Percentiles rank a stretch among this genome's conserved stretches.
Conservation (phyloP, 2,113 vertebrate species). For the Leptobrachium ailaonicum region DNA sequence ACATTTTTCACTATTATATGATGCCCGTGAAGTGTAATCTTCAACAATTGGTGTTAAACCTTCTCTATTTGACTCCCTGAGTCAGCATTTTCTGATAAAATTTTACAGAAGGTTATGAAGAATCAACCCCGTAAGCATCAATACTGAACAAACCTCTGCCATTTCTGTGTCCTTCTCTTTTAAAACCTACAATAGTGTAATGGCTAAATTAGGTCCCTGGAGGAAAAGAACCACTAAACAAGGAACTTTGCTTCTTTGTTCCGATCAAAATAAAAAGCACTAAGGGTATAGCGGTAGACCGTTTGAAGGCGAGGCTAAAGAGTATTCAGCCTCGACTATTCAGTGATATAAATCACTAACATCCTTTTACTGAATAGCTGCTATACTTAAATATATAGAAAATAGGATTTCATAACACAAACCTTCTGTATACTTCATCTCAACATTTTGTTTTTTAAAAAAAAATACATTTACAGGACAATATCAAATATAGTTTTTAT, state of each 20-base stretch:
- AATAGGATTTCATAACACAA: too few relatives aligned
- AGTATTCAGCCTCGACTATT: slow-evolving; percentile 52
- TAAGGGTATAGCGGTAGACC: slow-evolving; percentile 60
- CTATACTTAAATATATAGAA: not conserved
- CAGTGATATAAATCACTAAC: slow-evolving; percentile 9
- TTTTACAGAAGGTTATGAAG: slow-evolving; percentile 61
- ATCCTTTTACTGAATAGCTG: not conserved
- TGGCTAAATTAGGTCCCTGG: slow-evolving; percentile 76
- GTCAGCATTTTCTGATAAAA: slow-evolving; percentile 65
- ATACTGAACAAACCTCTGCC: slow-evolving; percentile 64
- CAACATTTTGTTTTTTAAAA: too few relatives aligned
- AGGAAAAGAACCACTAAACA: slow-evolving; percentile 66
- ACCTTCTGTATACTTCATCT: too few relatives aligned
- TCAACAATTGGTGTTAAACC: slow-evolving; percentile 32
- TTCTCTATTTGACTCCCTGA: slow-evolving; percentile 47
- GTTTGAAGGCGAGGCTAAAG: slow-evolving; percentile 61
- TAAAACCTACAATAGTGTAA: slow-evolving; percentile 74
- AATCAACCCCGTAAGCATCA: slow-evolving; percentile 66
- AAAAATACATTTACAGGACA: too few relatives aligned
- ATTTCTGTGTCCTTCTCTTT: slow-evolving; percentile 66
- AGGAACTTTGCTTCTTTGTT: slow-evolving; percentile 69
- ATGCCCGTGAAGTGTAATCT: slow-evolving; percentile 40
- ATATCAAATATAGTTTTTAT: too few relatives aligned
- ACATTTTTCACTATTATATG: slow-evolving; percentile 34
- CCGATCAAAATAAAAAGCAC: slow-evolving; percentile 69